Evolutionary conservation across 2,797 vertebrate genomes (phyloP), one percentile per base, ranked within the genome.

Genomic region (Sebastes trivittatus): DNA sequence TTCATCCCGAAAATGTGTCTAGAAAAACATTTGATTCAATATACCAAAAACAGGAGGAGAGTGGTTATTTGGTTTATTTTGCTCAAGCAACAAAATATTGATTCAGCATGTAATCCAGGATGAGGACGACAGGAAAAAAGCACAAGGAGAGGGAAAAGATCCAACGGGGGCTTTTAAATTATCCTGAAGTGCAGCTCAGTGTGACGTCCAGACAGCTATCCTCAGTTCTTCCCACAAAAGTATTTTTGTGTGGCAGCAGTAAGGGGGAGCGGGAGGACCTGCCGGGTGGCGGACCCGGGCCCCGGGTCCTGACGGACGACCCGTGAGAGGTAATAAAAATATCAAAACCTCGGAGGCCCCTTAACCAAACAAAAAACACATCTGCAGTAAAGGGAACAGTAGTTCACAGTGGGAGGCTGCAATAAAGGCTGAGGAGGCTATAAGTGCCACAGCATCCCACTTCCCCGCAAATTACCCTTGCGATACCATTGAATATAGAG

Each of bases 121-220:
- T 90, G 88, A 91, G 87, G 88, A 93, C 81, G 87, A 90, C 87
- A 90, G 92, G 93, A 78, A 92, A 88, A 89, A 94, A 91, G 89
- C 90, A 94, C 89, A 91, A 84, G 87, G 65, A 92, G 91, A 86
- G 82, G 92, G 91, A 94, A 94, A 93, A 83, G 90, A 92, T 94
- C 95, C 95, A 94, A 87, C 84, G 6, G 93, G 94, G 95, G 88
- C 93, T 95, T 96, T 95, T 96, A 96, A 96, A 96, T 96, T 93
- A 96, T 93, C 78, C 89, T 54, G 67, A 89, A 95, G 94, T 95
- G 95, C 94, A 96, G 93, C 92, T 90, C 94, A 93, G 94, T 96
- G 95, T 96, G 96, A 96, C 95, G 94, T 95, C 94, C 95, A 96
- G 95, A 96, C 95, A 95, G 94, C 92, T 92, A 89, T 92, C 89